These are phyloP conservation scores for Ischnura elegans DNA, from an alignment of 2,888 invertebrate species.

Conservation along the genomic window DNA sequence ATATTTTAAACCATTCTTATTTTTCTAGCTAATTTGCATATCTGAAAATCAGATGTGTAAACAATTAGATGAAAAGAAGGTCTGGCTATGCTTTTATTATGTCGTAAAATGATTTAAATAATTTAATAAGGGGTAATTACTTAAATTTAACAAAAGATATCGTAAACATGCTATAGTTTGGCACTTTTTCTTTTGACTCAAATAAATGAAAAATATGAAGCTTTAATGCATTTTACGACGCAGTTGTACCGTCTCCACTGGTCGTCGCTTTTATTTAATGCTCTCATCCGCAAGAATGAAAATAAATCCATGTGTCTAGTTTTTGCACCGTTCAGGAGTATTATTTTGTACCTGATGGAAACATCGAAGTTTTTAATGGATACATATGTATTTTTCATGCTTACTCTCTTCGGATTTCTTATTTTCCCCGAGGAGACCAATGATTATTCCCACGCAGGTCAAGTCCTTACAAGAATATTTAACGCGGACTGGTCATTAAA, in stretches of 20 bases:
- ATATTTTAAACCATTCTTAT: too few species aligned
- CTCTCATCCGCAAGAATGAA: background rate
- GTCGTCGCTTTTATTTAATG: background rate
- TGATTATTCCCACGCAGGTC: constrained; percentile 7
- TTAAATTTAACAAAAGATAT: too few species aligned
- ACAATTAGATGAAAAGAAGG: too few species aligned
- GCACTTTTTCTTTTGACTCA: too few species aligned
- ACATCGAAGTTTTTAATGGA: background rate
- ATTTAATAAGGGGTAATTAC: too few species aligned
- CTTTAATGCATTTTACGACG: too few species aligned
- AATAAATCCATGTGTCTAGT: background rate
- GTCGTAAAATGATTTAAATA: too few species aligned
- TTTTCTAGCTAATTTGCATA: too few species aligned
- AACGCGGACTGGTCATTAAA: constrained; percentile 8
- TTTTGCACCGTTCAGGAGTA: background rate
- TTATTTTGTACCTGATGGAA: background rate
- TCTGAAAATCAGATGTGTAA: too few species aligned
- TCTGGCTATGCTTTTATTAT: too few species aligned
- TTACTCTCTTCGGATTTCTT: background rate
- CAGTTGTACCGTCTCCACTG: background rate
- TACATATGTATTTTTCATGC: background rate
- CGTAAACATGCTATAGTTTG: too few species aligned
- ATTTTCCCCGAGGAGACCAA: background rate
- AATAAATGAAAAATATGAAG: too few species aligned
- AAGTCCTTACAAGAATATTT: background rate